Evolutionary conservation across 2,888 invertebrate species (phyloP).

Genomic region (Nycteola revayana): DNA sequence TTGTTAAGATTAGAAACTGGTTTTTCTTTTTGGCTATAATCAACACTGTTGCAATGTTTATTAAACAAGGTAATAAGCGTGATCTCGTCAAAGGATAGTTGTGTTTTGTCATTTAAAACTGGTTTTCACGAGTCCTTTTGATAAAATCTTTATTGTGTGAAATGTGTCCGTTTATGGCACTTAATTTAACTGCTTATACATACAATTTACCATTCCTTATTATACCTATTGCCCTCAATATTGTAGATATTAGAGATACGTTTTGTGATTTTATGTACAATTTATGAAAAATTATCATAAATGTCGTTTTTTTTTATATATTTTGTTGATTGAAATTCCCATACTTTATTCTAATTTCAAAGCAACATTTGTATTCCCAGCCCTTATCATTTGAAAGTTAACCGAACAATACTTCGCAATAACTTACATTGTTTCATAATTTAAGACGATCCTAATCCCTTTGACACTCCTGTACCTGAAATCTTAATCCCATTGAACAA

Average conservation of each 20-base stretch:
- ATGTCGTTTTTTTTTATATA: no score
- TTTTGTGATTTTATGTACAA: no score
- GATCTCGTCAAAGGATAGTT: slow-evolving; percentile 46
- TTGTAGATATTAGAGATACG: no score
- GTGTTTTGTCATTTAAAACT: slow-evolving; percentile 39
- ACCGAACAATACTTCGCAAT: neutral
- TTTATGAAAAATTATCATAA: no score
- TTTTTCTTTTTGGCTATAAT: slow-evolving; percentile 61
- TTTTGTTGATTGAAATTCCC: no score
- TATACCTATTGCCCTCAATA: no score
- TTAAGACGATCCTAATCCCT: slow-evolving; percentile 10
- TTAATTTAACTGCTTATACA: slow-evolving; percentile 4
- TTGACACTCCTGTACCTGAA: slow-evolving; percentile 24
- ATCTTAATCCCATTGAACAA: slow-evolving; percentile 33
- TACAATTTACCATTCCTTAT: no score
- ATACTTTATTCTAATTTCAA: no score
- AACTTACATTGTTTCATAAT: slow-evolving; percentile 1
- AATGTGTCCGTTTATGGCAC: slow-evolving; percentile 7
- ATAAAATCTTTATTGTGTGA: slow-evolving; percentile 33
- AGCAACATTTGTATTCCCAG: no score
- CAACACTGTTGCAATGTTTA: slow-evolving; percentile 79
- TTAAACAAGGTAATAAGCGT: slow-evolving; percentile 76
- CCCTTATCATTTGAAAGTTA: no score
- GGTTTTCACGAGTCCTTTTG: slow-evolving; percentile 35
- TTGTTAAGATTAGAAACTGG: slow-evolving; percentile 51